phyloP scores from a whole-genome alignment of 1,140 invertebrate species.

The Oryctes rhinoceros region DNA sequence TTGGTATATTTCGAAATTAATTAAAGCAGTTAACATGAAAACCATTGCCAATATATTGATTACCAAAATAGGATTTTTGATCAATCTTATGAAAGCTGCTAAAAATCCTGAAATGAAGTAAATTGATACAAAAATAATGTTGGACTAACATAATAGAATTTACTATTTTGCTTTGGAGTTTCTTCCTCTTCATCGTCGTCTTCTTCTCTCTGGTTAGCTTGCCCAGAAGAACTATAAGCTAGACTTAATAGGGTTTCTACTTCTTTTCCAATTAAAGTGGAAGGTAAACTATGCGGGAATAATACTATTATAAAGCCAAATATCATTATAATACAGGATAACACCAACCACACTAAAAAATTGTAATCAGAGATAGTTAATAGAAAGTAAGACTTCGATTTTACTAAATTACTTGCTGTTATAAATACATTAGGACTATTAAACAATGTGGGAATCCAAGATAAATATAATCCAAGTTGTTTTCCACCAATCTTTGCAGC shows the following conservation, averaged over 20 bases:
- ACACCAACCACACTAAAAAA: conserved; percentile 68
- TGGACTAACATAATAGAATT: not conserved
- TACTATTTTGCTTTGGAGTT: conserved; percentile 9
- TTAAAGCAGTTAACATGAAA: conserved; percentile 66
- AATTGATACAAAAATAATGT: not conserved
- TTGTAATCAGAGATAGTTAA: conserved; percentile 23
- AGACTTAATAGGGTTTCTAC: conserved; percentile 61
- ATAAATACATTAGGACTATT: conserved; percentile 49
- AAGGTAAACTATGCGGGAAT: conserved; percentile 68
- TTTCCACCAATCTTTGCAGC: conserved; percentile 59
- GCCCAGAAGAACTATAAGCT: conserved; percentile 38
- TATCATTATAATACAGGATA: conserved; percentile 65
- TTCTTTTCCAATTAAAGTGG: conserved; percentile 66
- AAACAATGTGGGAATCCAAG: conserved; percentile 56
- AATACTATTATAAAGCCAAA: conserved; percentile 65
- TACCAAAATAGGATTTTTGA: conserved; percentile 69
- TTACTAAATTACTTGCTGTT: conserved; percentile 48
- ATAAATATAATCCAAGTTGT: conserved; percentile 60
- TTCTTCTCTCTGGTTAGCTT: conserved; percentile 39
- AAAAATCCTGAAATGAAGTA: conserved; percentile 61
- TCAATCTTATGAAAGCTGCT: conserved; percentile 65
- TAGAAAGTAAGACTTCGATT: conserved; percentile 13
- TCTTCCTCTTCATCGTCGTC: conserved; percentile 43
- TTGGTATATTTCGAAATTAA: conserved; percentile 67
- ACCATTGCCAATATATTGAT: conserved; percentile 67